Evolutionary conservation across 2,797 vertebrate species (phyloP).

Genomic region (Manis javanica): DNA sequence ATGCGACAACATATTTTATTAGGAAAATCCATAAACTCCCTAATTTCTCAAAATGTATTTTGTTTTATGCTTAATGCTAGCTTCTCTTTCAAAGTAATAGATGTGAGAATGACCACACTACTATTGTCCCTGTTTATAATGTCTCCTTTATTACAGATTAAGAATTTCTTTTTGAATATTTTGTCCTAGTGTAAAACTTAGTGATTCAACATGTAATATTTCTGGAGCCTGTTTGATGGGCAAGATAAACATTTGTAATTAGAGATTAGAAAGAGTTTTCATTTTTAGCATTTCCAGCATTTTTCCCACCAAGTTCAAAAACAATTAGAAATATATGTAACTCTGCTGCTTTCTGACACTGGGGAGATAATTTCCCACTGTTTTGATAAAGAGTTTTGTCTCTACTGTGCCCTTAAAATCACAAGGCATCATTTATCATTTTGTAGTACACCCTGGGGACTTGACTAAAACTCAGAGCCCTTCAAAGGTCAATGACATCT

Average conservation of each 20-base stretch:
- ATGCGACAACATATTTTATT: not conserved
- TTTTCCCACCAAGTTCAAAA: not conserved
- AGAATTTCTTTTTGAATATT: not conserved
- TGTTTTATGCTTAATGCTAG: not conserved
- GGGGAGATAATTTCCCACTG: constrained; percentile 32
- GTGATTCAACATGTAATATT: not conserved
- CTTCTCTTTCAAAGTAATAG: not conserved
- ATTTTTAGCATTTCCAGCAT: not conserved
- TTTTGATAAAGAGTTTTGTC: not conserved
- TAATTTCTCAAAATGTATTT: not conserved
- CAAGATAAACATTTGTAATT: not conserved
- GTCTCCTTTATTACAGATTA: not conserved
- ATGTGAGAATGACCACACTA: not conserved
- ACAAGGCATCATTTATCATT: constrained; percentile 50
- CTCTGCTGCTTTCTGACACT: not conserved
- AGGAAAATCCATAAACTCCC: not conserved
- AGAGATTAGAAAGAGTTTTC: not conserved
- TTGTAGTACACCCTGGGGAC: not conserved
- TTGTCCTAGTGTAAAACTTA: not conserved
- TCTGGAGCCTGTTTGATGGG: not conserved
- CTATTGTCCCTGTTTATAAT: not conserved
- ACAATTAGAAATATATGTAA: not conserved
- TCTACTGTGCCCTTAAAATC: constrained; percentile 19
- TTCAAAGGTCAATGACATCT: not conserved
- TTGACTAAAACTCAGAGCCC: not conserved